A percentile compares a stretch with the other conserved stretches of the same genome.
Evolutionary conservation across 2,113 vertebrate genomes (phyloP).

Genomic region (Herpetotheres cachinnans): DNA sequence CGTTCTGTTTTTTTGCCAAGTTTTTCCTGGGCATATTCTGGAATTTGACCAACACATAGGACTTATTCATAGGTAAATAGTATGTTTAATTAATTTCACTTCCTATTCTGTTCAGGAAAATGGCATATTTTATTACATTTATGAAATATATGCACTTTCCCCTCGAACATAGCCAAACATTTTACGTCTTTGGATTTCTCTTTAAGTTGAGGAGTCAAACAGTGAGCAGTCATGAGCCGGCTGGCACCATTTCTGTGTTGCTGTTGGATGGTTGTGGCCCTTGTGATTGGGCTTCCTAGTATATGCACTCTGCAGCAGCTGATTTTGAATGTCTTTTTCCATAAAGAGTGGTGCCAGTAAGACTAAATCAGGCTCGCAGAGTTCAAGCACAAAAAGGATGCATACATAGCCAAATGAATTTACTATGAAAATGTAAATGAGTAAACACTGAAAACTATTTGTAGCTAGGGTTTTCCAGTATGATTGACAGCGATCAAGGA

Average conservation of each 20-base stretch:
- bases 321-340: constrained; percentile 19
- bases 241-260: constrained; percentile 34
- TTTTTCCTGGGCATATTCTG: background rate
- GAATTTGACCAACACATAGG: background rate
- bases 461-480: background rate
- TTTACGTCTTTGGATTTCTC: background rate
- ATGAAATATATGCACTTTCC: background rate
- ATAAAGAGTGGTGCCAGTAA: background rate
- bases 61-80: constrained; percentile 3
- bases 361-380: background rate
- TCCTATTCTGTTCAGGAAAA: constrained; percentile 25
- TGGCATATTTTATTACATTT: background rate
- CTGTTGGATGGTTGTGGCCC: background rate
- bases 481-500: background rate
- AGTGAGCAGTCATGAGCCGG: background rate
- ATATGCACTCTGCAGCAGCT: background rate
- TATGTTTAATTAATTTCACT: constrained; percentile 21
- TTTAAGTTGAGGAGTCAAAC: background rate
- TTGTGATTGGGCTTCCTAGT: background rate
- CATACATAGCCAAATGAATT: background rate
- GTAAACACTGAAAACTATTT: background rate
- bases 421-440: background rate
- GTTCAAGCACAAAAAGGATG: background rate
- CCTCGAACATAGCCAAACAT: background rate
- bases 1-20: background rate